These are phyloP conservation scores for Planiliza haematocheilus DNA, from an alignment of 2,113 vertebrate species.

Conservation along the genomic window DNA sequence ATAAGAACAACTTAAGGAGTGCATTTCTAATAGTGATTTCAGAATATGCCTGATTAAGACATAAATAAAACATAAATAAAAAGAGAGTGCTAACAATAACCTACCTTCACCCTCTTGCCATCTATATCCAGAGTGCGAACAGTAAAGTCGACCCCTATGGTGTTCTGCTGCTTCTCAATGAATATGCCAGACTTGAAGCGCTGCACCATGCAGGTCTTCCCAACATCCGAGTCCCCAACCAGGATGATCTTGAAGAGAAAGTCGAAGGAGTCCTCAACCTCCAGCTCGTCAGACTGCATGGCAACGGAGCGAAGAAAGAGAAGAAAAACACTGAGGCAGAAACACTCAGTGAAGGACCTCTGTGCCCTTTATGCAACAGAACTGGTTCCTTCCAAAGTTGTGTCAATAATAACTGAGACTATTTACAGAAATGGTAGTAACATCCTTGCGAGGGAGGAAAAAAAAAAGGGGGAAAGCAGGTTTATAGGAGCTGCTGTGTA, in stretches of 20 bases:
- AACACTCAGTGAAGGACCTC: conserved; percentile 28
- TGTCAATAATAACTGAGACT: conserved; percentile 64
- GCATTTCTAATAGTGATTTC: not conserved
- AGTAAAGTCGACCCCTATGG: conserved; percentile 96
- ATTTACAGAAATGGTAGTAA: conserved; percentile 50
- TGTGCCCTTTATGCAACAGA: conserved; percentile 45
- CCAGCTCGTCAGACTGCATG: conserved; percentile 84
- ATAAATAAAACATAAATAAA: not conserved
- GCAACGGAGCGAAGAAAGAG: conserved; percentile 38
- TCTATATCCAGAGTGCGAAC: conserved; percentile 92
- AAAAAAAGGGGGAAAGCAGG: not conserved
- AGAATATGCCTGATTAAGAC: not conserved
- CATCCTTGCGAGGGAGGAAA: conserved; percentile 43
- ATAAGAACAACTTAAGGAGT: not conserved
- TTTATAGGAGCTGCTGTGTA: not conserved
- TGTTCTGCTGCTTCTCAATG: conserved; percentile 91
- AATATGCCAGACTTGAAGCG: conserved; percentile 92
- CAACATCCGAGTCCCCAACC: conserved; percentile 95
- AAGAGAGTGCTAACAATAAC: conserved; percentile 8
- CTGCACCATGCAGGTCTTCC: conserved; percentile 96
- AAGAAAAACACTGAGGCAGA: conserved; percentile 13
- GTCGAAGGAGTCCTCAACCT: conserved; percentile 89
- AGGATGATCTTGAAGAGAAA: conserved; percentile 97
- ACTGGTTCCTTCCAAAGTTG: conserved; percentile 54
- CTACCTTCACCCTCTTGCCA: conserved; percentile 94